Percentiles rank a stretch among this genome's conserved stretches.
Evolutionary conservation across 2,888 invertebrate genomes (phyloP).

Genomic region (Pristionchus entomophagus): DNA sequence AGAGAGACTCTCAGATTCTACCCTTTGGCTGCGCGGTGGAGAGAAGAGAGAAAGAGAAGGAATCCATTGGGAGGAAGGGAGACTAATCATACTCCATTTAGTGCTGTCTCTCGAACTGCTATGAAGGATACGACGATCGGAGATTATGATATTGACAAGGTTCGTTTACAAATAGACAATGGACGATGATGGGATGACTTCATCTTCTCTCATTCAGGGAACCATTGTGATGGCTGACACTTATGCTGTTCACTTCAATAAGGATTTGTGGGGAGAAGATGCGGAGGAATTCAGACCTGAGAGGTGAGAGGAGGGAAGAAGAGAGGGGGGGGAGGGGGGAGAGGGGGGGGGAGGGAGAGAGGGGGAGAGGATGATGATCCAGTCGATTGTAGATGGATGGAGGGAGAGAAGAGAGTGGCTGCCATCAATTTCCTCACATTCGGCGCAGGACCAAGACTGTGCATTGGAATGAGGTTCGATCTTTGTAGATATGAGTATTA

Average conservation of each 20-base stretch:
- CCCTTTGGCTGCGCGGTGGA: slow-evolving; percentile 36
- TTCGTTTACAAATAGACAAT: too few relatives aligned
- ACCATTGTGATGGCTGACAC: slow-evolving; percentile 65
- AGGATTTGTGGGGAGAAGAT: slow-evolving; percentile 71
- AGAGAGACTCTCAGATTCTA: slow-evolving; percentile 43
- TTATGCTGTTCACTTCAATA: slow-evolving; percentile 63
- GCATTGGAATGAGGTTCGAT: slow-evolving; percentile 44
- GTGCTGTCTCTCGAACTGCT: slow-evolving; percentile 13
- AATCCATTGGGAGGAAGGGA: too few relatives aligned
- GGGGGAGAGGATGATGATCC: not conserved
- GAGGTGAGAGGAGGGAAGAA: slow-evolving; percentile 53
- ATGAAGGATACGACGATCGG: slow-evolving; percentile 32
- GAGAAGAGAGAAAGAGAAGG: not conserved
- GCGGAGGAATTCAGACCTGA: slow-evolving; percentile 70
- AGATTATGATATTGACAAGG: slow-evolving; percentile 58
- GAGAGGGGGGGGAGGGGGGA: not conserved
- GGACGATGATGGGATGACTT: too few relatives aligned
- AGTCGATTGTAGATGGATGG: not conserved
- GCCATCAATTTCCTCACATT: slow-evolving; percentile 22
- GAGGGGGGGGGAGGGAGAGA: not conserved
- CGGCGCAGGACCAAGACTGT: slow-evolving; percentile 37
- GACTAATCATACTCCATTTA: too few relatives aligned
- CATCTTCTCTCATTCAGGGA: slow-evolving; percentile 59
- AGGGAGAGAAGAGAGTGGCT: not conserved
- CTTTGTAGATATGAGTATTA: too few relatives aligned